Base-by-base conservation (phyloP, 2,797 vertebrate genomes). In the Parotocinclus haroldoi region DNA sequence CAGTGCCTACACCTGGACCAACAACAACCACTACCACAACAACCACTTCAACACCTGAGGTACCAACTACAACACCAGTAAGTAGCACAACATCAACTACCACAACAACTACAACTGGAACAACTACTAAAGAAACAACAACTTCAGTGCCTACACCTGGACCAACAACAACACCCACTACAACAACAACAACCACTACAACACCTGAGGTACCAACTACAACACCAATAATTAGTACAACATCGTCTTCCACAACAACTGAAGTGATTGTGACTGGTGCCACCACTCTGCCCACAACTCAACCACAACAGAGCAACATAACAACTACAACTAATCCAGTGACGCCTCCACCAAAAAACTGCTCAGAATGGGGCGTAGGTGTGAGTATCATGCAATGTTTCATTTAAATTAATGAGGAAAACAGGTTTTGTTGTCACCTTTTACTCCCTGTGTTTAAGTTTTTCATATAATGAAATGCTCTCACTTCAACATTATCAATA, bases 331-430 rank as follows among this genome's bases (percentile, higher is more conserved):
- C 76, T 0, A 6, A 56, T 16, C 11, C 27, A n/a, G 6, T 76
- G 6, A 44, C 63, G 11, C 7, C 77, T 0, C 79, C 12, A 68
- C 61, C 3, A 14, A 74, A 39, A 7, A 2, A 0, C 0, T 92
- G 90, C 40, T 77, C 85, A 63, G 69, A 82, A 0, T 91, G 89
- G 89, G 48, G 75, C 55, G 82, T 78, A 58, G 2, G 13, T 7
- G 90, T 91, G 83, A 88, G 86, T 71, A 71, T 37, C 11, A 37
- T 18, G 11, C 61, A 63, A 7, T 18, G 14, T 2, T 27, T 27
- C 27, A 27, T 5, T 2, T 4, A 42, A 42, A 8, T 9, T 42
- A 42, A 9, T 42, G 8, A 7, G 40, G 8, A 11, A 42, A 42
- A 42, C 40, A 42, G 40, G 10, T 42, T 42, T 42, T 42, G 40